phyloP scores from a whole-genome alignment of 2,888 invertebrate genomes.

The Heterodera filipjevi region DNA sequence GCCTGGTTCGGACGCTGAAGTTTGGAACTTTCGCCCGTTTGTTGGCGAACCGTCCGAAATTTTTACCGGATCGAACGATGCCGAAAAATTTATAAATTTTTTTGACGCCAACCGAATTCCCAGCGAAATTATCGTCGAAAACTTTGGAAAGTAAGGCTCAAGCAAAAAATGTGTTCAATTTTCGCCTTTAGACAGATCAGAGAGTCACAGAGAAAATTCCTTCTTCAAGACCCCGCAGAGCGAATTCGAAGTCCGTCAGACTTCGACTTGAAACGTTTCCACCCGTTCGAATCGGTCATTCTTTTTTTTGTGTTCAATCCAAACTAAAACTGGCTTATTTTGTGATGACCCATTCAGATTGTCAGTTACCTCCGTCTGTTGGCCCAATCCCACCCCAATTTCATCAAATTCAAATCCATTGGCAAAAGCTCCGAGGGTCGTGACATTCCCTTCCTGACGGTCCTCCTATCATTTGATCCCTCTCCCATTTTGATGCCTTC shows the following conservation, averaged over 20 bases:
- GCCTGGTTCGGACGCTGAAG: not conserved
- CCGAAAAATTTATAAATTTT: conserved; percentile 6
- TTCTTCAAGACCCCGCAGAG: not conserved
- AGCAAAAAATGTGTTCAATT: not conserved
- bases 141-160: conserved; percentile 18
- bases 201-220: not conserved
- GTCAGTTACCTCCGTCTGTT: conserved; percentile 21
- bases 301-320: not conserved
- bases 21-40: conserved; percentile 21
- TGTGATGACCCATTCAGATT: conserved; percentile 18
- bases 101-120: conserved; percentile 2
- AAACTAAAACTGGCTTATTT: not conserved
- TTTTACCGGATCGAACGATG: conserved; percentile 16
- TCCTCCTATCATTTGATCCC: no score
- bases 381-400: conserved; percentile 23
- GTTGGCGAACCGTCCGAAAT: conserved; percentile 17
- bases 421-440: conserved; percentile 36
- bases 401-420: conserved; percentile 31
- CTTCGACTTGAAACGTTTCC: not conserved
- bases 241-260: conserved; percentile 7
- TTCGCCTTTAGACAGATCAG: not conserved
- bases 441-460: conserved; percentile 33
- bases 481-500: not conserved
- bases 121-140: not conserved
- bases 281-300: not conserved